Base-by-base conservation (phyloP, 2,113 vertebrate species). In the Strix aluco region DNA sequence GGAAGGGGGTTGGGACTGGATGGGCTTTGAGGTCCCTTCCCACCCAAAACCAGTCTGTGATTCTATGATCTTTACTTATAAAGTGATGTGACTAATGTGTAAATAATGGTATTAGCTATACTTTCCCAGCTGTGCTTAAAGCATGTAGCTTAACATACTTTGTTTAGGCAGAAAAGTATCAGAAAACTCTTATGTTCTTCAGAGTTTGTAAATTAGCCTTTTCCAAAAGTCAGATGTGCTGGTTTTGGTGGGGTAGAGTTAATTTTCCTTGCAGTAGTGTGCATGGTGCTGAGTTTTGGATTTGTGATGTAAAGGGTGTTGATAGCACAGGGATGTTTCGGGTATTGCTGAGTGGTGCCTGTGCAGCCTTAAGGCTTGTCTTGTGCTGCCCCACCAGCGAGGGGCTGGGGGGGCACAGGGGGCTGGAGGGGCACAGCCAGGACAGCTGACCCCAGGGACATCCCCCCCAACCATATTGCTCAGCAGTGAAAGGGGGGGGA, bases 281-380 rank as follows among this genome's bases (percentile, higher is more conserved):
- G 17, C 8, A 3, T 20, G 38, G 11, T 42, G 71, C 52, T 67
- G 20, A 42, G n/a, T 25, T 55, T 16, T 14, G 32, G 16, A 6
- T 82, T 30, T 57, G 13, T n/a, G 46, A 2, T 49, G 65, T 8
- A 6, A 46, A 9, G 2, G 1, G 26, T 4, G 14, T 22, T 32
- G n/a, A 2, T 18, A 2, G 51, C 42, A 2, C 25, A 7, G 42
- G 42, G 38, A 2, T n/a, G 7, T 14, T 42, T 18, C 3, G 2
- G 46, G n/a, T 20, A 2, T 14, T 8, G 67, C 30, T 38, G 40
- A 55, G 66, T 57, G 29, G 49, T 2, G 30, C 27, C 12, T 26
- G 70, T 7, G 3, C n/a, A 21, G 30, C 4, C 2, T 58, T 10
- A 30, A 14, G 29, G 13, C 15, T 11, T 16, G 20, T 23, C 5